A percentile compares a stretch with the other conserved stretches of the same genome.
Conservation (phyloP, 2,797 vertebrate genomes). For the Manis javanica region DNA sequence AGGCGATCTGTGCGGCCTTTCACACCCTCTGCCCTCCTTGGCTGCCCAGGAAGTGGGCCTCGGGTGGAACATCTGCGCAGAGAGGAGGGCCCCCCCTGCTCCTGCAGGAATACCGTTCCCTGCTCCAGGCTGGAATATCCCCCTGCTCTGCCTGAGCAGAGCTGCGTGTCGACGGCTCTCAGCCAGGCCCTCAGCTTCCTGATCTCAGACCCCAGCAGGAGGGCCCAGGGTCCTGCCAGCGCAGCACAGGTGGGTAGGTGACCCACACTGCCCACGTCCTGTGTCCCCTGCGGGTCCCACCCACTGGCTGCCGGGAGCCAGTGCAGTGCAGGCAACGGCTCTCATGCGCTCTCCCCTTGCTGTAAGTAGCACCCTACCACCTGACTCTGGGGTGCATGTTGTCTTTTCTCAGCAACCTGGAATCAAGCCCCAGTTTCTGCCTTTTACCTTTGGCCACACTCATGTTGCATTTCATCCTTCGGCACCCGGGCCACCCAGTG, state of each 20-base stretch:
- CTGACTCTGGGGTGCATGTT: fast-evolving
- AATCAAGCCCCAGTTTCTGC: too few relatives aligned
- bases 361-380: background rate
- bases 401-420: background rate
- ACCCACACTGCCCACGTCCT: background rate
- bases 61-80: too few relatives aligned
- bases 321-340: background rate
- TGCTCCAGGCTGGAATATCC: background rate
- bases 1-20: background rate
- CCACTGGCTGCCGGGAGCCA: too few relatives aligned
- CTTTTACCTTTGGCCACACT: background rate
- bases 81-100: background rate
- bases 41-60: background rate
- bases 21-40: fast-evolving
- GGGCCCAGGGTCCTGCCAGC: fast-evolving
- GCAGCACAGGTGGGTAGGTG: background rate
- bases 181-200: background rate
- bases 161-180: background rate
- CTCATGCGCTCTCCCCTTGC: background rate
- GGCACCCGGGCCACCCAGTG: too few relatives aligned
- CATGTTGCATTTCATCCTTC: fast-evolving
- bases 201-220: background rate
- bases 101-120: background rate
- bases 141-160: background rate
- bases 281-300: fast-evolving